These are phyloP conservation scores for Crocuta crocuta DNA, from an alignment of 2,113 vertebrate genomes.

Conservation along the genomic window DNA sequence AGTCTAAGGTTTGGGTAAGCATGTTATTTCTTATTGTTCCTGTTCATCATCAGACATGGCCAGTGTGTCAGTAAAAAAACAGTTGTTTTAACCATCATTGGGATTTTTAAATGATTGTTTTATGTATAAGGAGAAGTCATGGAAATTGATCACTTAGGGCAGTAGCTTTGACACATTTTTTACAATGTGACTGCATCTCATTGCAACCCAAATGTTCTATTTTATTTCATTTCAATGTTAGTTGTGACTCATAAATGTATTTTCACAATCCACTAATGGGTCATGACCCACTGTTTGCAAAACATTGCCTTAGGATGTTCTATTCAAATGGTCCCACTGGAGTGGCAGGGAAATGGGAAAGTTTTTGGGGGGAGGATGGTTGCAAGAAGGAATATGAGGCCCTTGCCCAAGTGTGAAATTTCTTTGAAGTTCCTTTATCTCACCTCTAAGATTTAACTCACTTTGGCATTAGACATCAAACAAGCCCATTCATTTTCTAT, in stretches of 20 bases:
- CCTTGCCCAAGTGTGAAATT: not conserved
- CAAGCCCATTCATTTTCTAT: not conserved
- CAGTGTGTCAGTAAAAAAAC: not conserved
- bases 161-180: slow-evolving; percentile 47
- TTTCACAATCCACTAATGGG: slow-evolving; percentile 9
- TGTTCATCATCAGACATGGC: not conserved
- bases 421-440: slow-evolving; percentile 13
- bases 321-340: not conserved
- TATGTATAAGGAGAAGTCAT: not conserved
- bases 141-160: not conserved
- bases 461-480: not conserved
- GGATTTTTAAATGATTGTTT: not conserved
- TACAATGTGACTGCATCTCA: not conserved
- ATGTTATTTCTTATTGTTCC: not conserved
- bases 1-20: not conserved
- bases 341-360: not conserved
- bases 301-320: not conserved
- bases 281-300: slow-evolving; percentile 39
- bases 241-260: slow-evolving; percentile 28
- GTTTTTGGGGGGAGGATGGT: no score
- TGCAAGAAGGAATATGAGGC: not conserved
- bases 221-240: slow-evolving; percentile 25
- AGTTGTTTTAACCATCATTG: not conserved
- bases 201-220: not conserved
- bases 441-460: not conserved